Evolutionary conservation across 1,140 invertebrate genomes (phyloP), one percentile per base, ranked within the genome.

Genomic region (Druon quercuslanigerum): DNA sequence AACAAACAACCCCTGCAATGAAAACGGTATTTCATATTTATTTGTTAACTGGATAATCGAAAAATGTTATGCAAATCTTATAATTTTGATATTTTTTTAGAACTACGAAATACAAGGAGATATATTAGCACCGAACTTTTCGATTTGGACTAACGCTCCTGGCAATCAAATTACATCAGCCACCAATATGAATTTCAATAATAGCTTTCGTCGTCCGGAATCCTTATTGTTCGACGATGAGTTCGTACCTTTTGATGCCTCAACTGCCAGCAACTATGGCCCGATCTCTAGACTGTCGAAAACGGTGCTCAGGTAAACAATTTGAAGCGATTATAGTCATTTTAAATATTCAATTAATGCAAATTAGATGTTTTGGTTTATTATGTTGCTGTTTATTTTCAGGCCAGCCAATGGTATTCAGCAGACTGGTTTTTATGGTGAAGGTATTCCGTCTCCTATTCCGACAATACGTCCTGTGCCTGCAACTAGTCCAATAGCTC

Each of bases 201-300:
- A 91, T 66, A 93, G 93, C 77, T 94, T 94, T 87, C 93, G 93
- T 51, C 92, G 93, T 73, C 93, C 93, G 20, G 94, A 95, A 85
- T 92, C 93, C 25, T 93, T 95, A 81, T 86, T 94, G 77, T 93
- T 94, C 46, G 94, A 95, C 73, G 95, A 95, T 80, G 95, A 95
- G 84, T 95, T 95, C 82, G 93, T 96, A 56, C 95, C 96, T 6
- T 96, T 96, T 88, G 95, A 96, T 85, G 92, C 93, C 17, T 93
- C 95, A 25, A 87, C 94, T 19, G 93, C 94, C 19, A 96, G 94
- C 84, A 96, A 95, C 89, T 96, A 95, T 85, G 96, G 96, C 14
- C 95, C 96, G 1, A 96, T 96, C 79, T 96, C 95, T n/a, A 92
- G 95, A 78, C 91, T 94, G 85, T 92, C 93, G 33, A 93, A 93